Evolutionary conservation across 2,888 invertebrate genomes (phyloP), one percentile per base, ranked within the genome.

Genomic region (Eupithecia pulchellata): DNA sequence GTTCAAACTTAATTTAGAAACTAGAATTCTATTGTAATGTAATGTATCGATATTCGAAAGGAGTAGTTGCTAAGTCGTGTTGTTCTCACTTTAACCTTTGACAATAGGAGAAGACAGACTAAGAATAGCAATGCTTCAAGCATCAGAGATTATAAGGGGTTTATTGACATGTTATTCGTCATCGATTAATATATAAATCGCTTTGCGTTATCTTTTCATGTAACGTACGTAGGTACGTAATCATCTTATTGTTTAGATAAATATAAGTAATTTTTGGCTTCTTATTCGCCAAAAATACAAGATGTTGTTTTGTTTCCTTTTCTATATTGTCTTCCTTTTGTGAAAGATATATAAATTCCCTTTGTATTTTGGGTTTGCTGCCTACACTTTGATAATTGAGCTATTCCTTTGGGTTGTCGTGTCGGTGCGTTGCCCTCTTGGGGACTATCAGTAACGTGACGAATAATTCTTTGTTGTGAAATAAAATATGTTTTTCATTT

Each of bases 251-350:
- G 20, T 52, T 52, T 11, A 52, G 4, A 13, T 25, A 47, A 47
- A 47, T 52, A 13, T 52, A 47, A 47, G 20, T 52, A 1, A 13
- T 13, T 25, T 52, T 52, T 25, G 11, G 4, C 25, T 52, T 52
- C 20, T 4, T 13, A 4, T 52, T 52, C 52, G 52, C 52, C 20
- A 25, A 52, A 52, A 11, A 52, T 4, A n/a, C 11, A 47, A 25
- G 52, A 52, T 25, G n/a, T n/a, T 52, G 52, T 52, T 52, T 47
- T 25, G 52, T 52, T 52, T 47, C 47, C 47, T 47, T 52, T 52
- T 25, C 52, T 52, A n/a, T n/a, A n/a, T 52, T 52, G 52, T 52
- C 52, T 52, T 9, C 52, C 25, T 52, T 52, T 25, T 52, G 52
- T 52, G 11, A 52, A 52, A 52, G 52, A 52, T 52, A 52, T 52